phyloP scores from a whole-genome alignment of 2,113 vertebrate species.

The Carlito syrichta region DNA sequence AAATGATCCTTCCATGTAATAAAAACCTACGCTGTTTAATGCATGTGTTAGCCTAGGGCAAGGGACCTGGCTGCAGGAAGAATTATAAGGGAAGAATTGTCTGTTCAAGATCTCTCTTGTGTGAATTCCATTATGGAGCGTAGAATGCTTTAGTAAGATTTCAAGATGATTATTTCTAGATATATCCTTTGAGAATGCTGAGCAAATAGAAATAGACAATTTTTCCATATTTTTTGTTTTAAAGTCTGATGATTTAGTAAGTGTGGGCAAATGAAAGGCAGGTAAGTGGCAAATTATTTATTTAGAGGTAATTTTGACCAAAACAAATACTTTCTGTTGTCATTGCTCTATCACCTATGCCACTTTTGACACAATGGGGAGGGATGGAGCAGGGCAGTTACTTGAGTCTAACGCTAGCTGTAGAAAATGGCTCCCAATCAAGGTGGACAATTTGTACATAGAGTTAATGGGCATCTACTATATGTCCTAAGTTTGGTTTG shows the following conservation, averaged over 20 bases:
- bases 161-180: neutral
- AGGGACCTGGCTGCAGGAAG: neutral
- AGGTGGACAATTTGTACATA: neutral
- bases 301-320: neutral
- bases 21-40: neutral
- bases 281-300: neutral
- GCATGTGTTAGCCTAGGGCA: neutral
- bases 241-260: slow-evolving; percentile 5
- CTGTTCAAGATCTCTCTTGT: neutral
- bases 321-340: neutral
- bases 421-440: neutral
- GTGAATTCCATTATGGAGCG: neutral
- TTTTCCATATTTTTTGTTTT: neutral
- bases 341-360: neutral
- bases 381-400: neutral
- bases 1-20: neutral
- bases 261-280: slow-evolving; percentile 7
- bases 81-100: neutral
- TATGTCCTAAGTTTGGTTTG: neutral
- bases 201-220: neutral
- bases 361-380: neutral
- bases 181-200: neutral
- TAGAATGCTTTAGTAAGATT: neutral
- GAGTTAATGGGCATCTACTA: neutral
- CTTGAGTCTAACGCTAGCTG: neutral